Conservation (phyloP, 2,797 vertebrate species). For the Sebastolobus altivelis region DNA sequence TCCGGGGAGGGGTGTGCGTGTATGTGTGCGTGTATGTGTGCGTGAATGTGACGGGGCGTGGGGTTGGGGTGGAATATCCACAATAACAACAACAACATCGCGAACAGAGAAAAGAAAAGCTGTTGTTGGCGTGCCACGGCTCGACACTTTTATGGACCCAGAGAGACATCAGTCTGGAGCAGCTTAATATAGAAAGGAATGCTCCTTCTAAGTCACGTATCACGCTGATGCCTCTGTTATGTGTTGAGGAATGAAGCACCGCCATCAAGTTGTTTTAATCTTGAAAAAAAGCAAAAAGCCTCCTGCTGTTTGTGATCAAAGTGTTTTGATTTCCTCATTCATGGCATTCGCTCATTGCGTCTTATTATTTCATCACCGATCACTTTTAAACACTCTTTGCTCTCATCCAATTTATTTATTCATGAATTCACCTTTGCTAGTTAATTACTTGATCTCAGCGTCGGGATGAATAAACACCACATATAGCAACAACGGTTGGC, state of each 20-base stretch:
- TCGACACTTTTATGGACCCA: constrained; percentile 36
- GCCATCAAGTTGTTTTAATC: neutral
- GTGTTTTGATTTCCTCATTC: constrained; percentile 12
- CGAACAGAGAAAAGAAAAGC: constrained; percentile 52
- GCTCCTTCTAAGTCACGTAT: constrained; percentile 7
- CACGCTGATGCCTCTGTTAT: constrained; percentile 8
- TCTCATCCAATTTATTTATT: constrained; percentile 46
- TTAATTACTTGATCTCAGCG: constrained; percentile 52
- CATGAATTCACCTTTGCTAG: constrained; percentile 41
- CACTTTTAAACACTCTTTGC: constrained; percentile 32
- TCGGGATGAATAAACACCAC: constrained; percentile 46
- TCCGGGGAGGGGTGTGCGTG: neutral
- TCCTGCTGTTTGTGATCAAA: constrained; percentile 51
- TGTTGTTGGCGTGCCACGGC: constrained; percentile 40
- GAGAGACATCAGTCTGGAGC: constrained; percentile 26
- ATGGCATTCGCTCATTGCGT: constrained; percentile 24
- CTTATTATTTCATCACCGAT: constrained; percentile 41
- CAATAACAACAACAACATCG: constrained; percentile 48
- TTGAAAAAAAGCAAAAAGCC: neutral
- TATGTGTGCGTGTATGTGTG: constrained; percentile 18
- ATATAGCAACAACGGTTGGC: constrained; percentile 23
- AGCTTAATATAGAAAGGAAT: constrained; percentile 27
- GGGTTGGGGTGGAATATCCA: constrained; percentile 40
- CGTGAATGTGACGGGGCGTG: constrained; percentile 27
- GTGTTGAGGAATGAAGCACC: constrained; percentile 9